These are phyloP conservation scores for Dicyrtoma fusca DNA, from an alignment of 2,888 invertebrate genomes.

Conservation along the genomic window DNA sequence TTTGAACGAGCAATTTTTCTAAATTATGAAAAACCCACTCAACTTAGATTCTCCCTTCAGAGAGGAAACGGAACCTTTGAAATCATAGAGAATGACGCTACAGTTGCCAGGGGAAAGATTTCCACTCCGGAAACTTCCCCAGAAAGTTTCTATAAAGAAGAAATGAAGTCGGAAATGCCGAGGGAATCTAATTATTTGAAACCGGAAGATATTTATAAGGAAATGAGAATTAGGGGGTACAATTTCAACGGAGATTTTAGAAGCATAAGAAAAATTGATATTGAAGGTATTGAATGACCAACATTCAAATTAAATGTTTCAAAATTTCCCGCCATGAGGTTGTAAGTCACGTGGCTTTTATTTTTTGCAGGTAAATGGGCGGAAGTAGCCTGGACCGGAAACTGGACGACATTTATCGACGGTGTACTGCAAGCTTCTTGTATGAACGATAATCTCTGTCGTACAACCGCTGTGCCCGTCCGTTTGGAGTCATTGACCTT, in stretches of 20 bases:
- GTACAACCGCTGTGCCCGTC: slow-evolving; percentile 57
- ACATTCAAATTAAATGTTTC: background rate
- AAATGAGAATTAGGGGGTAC: slow-evolving; percentile 82
- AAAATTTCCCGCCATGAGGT: too few species aligned
- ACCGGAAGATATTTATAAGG: slow-evolving; percentile 76
- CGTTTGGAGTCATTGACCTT: slow-evolving; percentile 6
- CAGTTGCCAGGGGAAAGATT: slow-evolving; percentile 60
- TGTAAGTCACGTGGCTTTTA: too few species aligned
- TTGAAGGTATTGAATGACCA: slow-evolving; percentile 62
- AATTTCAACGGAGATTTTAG: slow-evolving; percentile 81
- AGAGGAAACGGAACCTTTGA: slow-evolving; percentile 70
- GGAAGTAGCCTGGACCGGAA: slow-evolving; percentile 70
- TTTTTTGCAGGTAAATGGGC: slow-evolving; percentile 58
- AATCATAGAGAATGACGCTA: slow-evolving; percentile 59
- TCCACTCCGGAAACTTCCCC: background rate
- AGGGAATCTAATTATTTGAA: background rate
- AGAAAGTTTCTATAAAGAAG: background rate
- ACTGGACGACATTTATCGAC: slow-evolving; percentile 89
- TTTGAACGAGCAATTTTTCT: slow-evolving; percentile 83
- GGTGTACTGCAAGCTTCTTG: slow-evolving; percentile 83
- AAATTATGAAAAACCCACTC: slow-evolving; percentile 71
- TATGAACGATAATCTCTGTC: slow-evolving; percentile 67
- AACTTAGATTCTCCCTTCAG: slow-evolving; percentile 70
- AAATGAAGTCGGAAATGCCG: background rate
- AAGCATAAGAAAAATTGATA: slow-evolving; percentile 77